These are phyloP conservation scores for Elaphurus davidianus DNA, from an alignment of 2,113 vertebrate species.

Conservation along the genomic window DNA sequence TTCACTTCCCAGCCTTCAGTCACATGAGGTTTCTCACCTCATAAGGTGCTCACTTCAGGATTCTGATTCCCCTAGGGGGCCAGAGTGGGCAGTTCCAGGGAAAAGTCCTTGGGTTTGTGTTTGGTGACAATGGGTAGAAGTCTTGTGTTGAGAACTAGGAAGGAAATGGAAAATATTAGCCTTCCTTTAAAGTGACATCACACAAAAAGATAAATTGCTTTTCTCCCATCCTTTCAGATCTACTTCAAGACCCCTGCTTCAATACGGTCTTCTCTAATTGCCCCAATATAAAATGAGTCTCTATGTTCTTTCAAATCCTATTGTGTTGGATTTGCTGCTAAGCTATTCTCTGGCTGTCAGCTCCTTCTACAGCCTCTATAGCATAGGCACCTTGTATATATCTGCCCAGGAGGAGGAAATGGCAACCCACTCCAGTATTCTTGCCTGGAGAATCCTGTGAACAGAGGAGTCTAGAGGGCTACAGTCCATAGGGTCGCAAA, in stretches of 20 bases:
- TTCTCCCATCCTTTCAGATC: background rate
- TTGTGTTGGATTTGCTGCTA: background rate
- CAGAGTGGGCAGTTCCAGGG: background rate
- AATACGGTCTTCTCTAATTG: background rate
- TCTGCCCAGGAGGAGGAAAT: background rate
- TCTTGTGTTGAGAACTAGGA: background rate
- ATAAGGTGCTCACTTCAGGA: background rate
- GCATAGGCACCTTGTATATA: background rate
- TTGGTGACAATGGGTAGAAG: background rate
- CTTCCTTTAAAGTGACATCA: background rate
- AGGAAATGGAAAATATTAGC: background rate
- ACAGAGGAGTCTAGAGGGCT: background rate
- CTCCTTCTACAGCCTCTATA: background rate
- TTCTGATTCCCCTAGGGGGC: background rate
- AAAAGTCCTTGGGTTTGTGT: background rate
- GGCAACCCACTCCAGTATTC: background rate
- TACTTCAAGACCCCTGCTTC: background rate
- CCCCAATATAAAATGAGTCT: background rate
- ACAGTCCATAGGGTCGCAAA: background rate
- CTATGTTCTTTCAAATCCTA: background rate
- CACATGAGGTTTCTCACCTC: background rate
- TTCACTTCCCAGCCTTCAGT: background rate
- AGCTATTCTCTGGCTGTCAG: background rate
- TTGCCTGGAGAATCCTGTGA: background rate
- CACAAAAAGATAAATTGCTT: background rate